Base-by-base conservation (phyloP, 2,888 invertebrate genomes). In the Macaria liturata region DNA sequence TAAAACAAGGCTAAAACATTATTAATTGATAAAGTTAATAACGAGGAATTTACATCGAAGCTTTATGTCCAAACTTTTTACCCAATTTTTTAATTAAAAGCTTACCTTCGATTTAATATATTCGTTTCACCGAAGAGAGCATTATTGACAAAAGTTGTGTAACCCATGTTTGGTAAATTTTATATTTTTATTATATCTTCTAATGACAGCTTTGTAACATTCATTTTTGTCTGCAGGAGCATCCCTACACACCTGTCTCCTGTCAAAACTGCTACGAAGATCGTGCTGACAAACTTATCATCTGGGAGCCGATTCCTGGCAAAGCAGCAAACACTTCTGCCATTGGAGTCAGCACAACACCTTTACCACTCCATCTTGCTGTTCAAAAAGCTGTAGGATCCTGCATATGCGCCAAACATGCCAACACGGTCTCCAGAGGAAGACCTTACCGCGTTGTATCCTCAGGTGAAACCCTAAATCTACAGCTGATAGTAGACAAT, bases 191-290 rank as follows among this genome's bases (percentile, higher is more conserved):
- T 20, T 20, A 20, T 20, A 20, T 20, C 20, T 20, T 20, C 20
- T 20, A 20, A 20, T 20, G 20, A 1, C 20, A 20, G 20, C 20
- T 20, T 20, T 1, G 20, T 20, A 20, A 20, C 20, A 2, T 20
- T 20, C 20, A 20, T 20, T 20, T 20, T 20, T 20, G 20, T 20
- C 20, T 78, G 3, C 81, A 95, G 94, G 96, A 96, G 68, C 93
- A 95, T 69, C 95, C 96, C 0, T 96, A 96, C 76, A 96, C 95
- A 61, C 94, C 95, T 48, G 95, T 96, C 0, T 95, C 96, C 46
- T 97, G 97, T 75, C 95, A 95, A n/a, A 95, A 96, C 66, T 97
- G 97, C 69, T 95, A 97, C 84, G 96, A 96, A 78, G 97, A 97
- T 70, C 94, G 97, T 7, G 96, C 97, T 30, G 97, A 97, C 72